phyloP scores from a whole-genome alignment of 2,888 invertebrate species.

The Spisula solida region DNA sequence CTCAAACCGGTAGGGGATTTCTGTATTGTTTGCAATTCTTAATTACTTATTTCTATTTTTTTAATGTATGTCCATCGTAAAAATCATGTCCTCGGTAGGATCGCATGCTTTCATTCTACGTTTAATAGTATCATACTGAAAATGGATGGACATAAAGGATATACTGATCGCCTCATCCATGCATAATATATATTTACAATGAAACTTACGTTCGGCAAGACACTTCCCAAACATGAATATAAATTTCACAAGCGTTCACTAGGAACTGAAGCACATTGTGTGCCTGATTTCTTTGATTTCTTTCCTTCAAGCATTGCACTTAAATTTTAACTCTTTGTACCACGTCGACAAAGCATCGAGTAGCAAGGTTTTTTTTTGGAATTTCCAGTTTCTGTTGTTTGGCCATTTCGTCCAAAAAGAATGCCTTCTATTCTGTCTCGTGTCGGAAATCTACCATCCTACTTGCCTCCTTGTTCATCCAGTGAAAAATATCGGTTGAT shows the following conservation, averaged over 20 bases:
- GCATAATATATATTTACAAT: background rate
- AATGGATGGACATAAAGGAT: conserved; percentile 55
- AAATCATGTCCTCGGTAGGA: conserved; percentile 46
- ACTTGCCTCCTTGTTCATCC: conserved; percentile 61
- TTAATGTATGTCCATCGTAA: conserved; percentile 64
- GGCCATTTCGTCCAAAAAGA: conserved; percentile 65
- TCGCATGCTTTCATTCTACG: conserved; percentile 39
- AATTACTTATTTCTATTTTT: too few relatives aligned
- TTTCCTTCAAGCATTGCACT: conserved; percentile 29
- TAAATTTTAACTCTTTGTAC: conserved; percentile 29
- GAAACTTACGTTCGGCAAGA: conserved; percentile 24
- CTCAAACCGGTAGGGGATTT: too few relatives aligned
- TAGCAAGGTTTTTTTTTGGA: conserved; percentile 40
- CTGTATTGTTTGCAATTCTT: too few relatives aligned
- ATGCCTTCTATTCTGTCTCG: conserved; percentile 56
- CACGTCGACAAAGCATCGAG: conserved; percentile 43
- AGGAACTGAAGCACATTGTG: conserved; percentile 59
- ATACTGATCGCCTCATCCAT: conserved; percentile 62
- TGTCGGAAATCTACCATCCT: conserved; percentile 46
- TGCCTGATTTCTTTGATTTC: conserved; percentile 41
- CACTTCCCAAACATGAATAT: conserved; percentile 48
- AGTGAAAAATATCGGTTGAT: conserved; percentile 42
- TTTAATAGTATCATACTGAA: background rate
- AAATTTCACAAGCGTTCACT: conserved; percentile 53
- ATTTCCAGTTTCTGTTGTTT: conserved; percentile 66